These are phyloP conservation scores for Emydoidea blandingii DNA, from an alignment of 2,797 vertebrate species.

Conservation along the genomic window DNA sequence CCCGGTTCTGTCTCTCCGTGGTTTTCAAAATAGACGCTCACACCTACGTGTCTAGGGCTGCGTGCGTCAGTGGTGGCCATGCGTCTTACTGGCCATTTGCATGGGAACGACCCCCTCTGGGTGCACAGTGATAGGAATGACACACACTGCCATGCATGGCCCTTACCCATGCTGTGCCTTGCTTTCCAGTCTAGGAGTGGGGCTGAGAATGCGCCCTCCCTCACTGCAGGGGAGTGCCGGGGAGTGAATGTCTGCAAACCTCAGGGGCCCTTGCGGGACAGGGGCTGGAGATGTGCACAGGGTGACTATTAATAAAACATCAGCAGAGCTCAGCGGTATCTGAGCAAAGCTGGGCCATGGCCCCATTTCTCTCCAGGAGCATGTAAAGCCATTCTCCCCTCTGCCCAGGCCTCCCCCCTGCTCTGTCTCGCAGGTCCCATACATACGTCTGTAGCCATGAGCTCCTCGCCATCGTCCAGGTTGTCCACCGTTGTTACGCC, in stretches of 20 bases:
- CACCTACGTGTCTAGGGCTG: not conserved
- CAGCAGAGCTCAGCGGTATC: not conserved
- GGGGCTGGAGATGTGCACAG: not conserved
- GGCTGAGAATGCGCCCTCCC: not conserved
- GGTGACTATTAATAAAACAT: not conserved
- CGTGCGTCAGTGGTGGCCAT: not conserved
- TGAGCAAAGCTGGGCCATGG: not conserved
- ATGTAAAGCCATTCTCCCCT: not conserved
- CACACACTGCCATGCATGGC: not conserved
- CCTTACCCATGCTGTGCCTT: too few relatives aligned
- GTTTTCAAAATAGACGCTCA: not conserved
- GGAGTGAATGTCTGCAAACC: not conserved
- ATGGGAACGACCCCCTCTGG: not conserved
- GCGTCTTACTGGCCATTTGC: not conserved
- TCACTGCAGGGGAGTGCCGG: not conserved
- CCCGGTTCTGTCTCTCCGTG: too few relatives aligned
- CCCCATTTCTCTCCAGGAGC: not conserved
- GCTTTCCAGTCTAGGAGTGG: too few relatives aligned
- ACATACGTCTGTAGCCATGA: slow-evolving; percentile 92
- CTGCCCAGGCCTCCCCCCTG: not conserved
- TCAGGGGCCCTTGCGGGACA: not conserved
- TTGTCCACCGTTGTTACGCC: slow-evolving; percentile 93
- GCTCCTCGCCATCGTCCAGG: slow-evolving; percentile 90
- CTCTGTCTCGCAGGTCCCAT: not conserved
- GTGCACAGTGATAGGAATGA: not conserved